A percentile compares a stretch with the other conserved stretches of the same genome.
Evolutionary conservation across 1,140 invertebrate species (phyloP).

Genomic region (Tribolium madens): DNA sequence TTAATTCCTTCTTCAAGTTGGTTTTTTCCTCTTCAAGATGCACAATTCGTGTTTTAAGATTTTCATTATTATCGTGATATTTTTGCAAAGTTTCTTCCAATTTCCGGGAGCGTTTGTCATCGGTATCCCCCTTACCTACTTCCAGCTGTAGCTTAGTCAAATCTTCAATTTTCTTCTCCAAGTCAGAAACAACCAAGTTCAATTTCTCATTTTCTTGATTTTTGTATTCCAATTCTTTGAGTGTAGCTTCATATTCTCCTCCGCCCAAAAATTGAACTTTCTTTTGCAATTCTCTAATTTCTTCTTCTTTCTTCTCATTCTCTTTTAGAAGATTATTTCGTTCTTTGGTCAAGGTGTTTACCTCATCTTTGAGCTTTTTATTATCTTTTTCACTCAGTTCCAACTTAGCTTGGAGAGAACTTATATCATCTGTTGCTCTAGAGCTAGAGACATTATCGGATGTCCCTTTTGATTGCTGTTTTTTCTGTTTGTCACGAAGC

Average conservation of each 20-base stretch:
- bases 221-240: no score
- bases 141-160: neutral
- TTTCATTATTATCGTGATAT: constrained; percentile 6
- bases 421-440: neutral
- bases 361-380: neutral
- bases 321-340: neutral
- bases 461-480: neutral
- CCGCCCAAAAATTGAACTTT: neutral
- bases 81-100: neutral
- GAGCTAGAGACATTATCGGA: neutral
- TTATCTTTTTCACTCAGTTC: neutral
- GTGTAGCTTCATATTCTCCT: neutral
- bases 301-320: neutral
- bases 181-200: neutral
- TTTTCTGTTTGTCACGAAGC: neutral
- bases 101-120: neutral
- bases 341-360: neutral
- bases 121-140: neutral
- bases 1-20: neutral
- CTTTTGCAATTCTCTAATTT: neutral
- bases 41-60: neutral
- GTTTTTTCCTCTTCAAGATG: neutral
- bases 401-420: neutral
- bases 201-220: neutral
- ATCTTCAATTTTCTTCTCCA: neutral